Conservation (phyloP, 2,113 vertebrate genomes). For the Tympanuchus pallidicinctus region DNA sequence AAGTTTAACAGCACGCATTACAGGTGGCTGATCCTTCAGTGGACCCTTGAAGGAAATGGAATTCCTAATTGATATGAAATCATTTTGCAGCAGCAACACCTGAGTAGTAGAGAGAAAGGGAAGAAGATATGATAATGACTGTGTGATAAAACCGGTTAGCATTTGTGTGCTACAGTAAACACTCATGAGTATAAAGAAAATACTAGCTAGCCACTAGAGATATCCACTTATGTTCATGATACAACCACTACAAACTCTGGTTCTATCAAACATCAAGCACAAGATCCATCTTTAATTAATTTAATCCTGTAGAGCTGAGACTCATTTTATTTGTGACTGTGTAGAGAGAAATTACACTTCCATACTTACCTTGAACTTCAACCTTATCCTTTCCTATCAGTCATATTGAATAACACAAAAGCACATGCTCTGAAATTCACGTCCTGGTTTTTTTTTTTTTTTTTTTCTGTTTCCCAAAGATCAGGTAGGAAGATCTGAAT, state of each 20-base stretch:
- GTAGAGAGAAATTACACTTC: slow-evolving; percentile 73
- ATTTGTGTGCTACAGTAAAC: slow-evolving; percentile 70
- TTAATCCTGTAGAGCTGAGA: slow-evolving; percentile 73
- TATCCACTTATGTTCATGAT: slow-evolving; percentile 75
- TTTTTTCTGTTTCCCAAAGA: not conserved
- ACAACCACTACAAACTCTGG: slow-evolving; percentile 71
- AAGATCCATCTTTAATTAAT: slow-evolving; percentile 77
- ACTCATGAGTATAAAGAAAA: slow-evolving; percentile 72
- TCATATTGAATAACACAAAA: slow-evolving; percentile 74
- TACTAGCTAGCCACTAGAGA: slow-evolving; percentile 75
- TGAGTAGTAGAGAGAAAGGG: slow-evolving; percentile 60
- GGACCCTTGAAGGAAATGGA: slow-evolving; percentile 61
- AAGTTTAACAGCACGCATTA: slow-evolving; percentile 50
- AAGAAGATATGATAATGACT: slow-evolving; percentile 66
- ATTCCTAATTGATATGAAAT: slow-evolving; percentile 63
- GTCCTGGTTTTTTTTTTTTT: not conserved
- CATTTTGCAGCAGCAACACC: slow-evolving; percentile 50
- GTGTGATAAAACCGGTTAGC: slow-evolving; percentile 70
- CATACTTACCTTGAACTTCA: slow-evolving; percentile 76
- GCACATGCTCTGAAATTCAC: slow-evolving; percentile 60
- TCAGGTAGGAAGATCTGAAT: slow-evolving; percentile 55
- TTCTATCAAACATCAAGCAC: slow-evolving; percentile 75
- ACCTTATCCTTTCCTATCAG: slow-evolving; percentile 69
- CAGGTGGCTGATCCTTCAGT: slow-evolving; percentile 52
- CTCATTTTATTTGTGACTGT: slow-evolving; percentile 74